Conservation (phyloP, 2,113 vertebrate genomes). For the Okapia johnstoni region DNA sequence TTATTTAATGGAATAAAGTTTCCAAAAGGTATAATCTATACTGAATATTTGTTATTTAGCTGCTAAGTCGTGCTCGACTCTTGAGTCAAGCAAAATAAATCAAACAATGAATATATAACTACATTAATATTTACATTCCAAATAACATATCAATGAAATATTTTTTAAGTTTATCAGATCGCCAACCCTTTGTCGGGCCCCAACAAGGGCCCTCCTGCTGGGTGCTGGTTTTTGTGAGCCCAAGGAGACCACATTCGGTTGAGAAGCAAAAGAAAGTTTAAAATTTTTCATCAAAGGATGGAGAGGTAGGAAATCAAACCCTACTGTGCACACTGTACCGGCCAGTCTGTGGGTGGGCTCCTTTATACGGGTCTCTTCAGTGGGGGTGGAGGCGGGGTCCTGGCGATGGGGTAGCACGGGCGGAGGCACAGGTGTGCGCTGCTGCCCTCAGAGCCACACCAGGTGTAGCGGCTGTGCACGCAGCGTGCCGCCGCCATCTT, state of each 20-base stretch:
- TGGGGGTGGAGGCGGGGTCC: neutral
- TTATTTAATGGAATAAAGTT: neutral
- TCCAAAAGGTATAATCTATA: neutral
- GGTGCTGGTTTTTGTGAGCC: neutral
- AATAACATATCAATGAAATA: neutral
- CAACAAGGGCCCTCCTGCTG: neutral
- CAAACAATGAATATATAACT: neutral
- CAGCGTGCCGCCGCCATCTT: neutral
- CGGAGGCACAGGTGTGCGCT: rapidly evolving
- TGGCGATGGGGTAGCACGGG: rapidly evolving
- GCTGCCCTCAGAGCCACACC: neutral
- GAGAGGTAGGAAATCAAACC: neutral
- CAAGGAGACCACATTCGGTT: neutral
- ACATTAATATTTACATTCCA: neutral
- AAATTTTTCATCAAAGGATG: neutral
- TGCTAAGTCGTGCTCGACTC: neutral
- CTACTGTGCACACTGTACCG: rapidly evolving
- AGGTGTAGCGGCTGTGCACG: neutral
- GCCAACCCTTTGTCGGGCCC: neutral
- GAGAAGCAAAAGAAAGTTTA: neutral
- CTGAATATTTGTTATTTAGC: neutral
- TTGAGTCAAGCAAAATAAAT: neutral
- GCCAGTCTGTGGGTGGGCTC: neutral
- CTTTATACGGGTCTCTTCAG: neutral
- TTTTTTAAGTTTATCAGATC: neutral